Base-by-base conservation (phyloP, 2,888 invertebrate genomes). In the Lysandra bellargus region DNA sequence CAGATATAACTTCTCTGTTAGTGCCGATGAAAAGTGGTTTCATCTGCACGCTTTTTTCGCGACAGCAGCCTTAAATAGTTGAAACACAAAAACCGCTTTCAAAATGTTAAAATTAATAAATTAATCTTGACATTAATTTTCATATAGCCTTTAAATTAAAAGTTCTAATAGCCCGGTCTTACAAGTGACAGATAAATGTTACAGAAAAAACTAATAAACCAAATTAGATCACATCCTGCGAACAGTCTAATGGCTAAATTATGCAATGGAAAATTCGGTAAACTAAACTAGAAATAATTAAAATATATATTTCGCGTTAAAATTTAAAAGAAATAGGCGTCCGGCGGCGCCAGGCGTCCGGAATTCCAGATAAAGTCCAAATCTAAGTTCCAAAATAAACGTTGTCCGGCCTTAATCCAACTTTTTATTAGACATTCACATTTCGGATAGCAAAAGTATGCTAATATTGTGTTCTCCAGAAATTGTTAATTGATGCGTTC, bases 171-270 rank as follows among this genome's bases (percentile, higher is more conserved):
- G 33, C 14, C 69, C 69, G 69, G 69, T 69, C 9, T 7, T 37
- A 69, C 69, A 69, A 69, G 33, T 69, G 33, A 14, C 69, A 37
- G 33, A 37, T 37, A 69, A 69, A 69, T 69, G 69, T 69, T 69
- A 69, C 69, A 33, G 69, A 69, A 37, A 64, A 69, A 69, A 69
- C 69, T 37, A 69, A 69, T 69, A 69, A 33, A 14, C 30, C 33
- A 33, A 33, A 69, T 69, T 37, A 69, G 14, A 69, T 33, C 33
- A 69, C 69, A 69, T 69, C 69, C 69, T 69, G 33, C 12, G 33
- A 33, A 14, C 14, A 12, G 33, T 14, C 14, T 33, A 69, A 69
- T 69, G 69, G 33, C 14, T 9, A 33, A 69, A 69, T 69, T 37
- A 69, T 69, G 14, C 33, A 33, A 69, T 23, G 7, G 4, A 69